Base-by-base conservation (phyloP, 2,888 invertebrate genomes). In the Acrobasis consociella region DNA sequence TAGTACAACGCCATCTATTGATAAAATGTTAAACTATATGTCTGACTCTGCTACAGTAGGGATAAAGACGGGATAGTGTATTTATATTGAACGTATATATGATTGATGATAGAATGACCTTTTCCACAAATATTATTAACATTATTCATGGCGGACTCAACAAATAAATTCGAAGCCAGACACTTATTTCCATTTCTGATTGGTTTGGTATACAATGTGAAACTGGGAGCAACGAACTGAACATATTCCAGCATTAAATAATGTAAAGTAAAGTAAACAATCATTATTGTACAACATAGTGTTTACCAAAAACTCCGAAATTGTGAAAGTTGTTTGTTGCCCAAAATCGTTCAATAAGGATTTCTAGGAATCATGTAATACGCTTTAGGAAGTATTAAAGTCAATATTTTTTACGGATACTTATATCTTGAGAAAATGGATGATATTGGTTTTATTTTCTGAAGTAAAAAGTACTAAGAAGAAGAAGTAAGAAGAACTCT, bases 141-240 rank as follows among this genome's bases (percentile, higher is more conserved):
- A 46, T 46, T 13, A 46, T 46, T 1, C 46, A 11, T 7, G 11
- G 46, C n/a, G 46, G 46, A 13, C 11, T 13, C 13, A 5, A n/a
- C 11, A 46, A 46, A 46, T 46, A 46, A 46, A n/a, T 13, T 46
- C 13, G n/a, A 46, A 46, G 10, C 16, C 56, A 56, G 39, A 56
- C 56, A 22, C 56, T 56, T 56, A 56, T 56, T 56, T 56, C 42
- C 56, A 56, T 56, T 56, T 46, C 39, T 56, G 56, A 56, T 56
- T 56, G 56, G 38, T 15, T 42, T 42, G 17, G 56, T n/a, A 42
- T 42, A 42, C n/a, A 50, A 50, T 37, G 52, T 56, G 13, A 56
- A 56, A 42, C 17, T 56, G 39, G 56, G 42, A 17, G 2, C 46
- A 56, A 56, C 46, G 11, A 46, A 56, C 17, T 42, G 42, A 52